phyloP scores from a whole-genome alignment of 2,113 vertebrate species.

The Leptodactylus fuscus region DNA sequence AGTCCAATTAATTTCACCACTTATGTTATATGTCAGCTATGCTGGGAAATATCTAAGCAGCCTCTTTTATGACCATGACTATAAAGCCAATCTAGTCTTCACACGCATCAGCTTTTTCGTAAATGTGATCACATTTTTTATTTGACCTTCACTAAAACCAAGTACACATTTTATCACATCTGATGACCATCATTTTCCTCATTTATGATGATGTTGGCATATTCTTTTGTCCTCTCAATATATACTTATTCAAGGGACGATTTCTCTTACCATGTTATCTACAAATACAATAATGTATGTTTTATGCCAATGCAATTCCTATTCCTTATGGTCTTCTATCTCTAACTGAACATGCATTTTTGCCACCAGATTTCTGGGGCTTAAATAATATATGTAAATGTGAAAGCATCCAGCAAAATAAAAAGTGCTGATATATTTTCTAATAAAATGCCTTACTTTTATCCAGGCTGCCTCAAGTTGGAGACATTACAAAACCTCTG shows the following conservation, averaged over 20 bases:
- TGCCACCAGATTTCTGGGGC: background rate
- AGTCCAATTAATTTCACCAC: conserved; percentile 51
- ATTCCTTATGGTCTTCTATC: background rate
- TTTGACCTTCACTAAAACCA: conserved; percentile 54
- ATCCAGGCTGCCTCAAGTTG: too few species aligned
- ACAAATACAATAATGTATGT: background rate
- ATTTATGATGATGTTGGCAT: conserved; percentile 26
- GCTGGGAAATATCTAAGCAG: conserved; percentile 54
- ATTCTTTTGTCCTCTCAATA: conserved; percentile 23
- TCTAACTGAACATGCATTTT: background rate
- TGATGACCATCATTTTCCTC: conserved; percentile 29
- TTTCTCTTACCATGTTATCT: background rate
- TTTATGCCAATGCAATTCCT: background rate
- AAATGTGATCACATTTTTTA: conserved; percentile 58
- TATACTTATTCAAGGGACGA: background rate
- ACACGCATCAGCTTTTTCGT: conserved; percentile 56
- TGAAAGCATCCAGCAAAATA: background rate
- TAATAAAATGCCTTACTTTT: too few species aligned
- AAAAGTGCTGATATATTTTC: too few species aligned
- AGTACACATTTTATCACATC: conserved; percentile 46
- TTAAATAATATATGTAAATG: background rate
- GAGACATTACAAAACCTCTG: too few species aligned
- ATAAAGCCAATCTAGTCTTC: conserved; percentile 52
- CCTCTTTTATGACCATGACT: conserved; percentile 51
- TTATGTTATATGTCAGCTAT: conserved; percentile 43